Percentiles rank a stretch among this genome's conserved stretches.
Evolutionary conservation across 2,797 vertebrate genomes (phyloP).

Genomic region (Staurois parvus): DNA sequence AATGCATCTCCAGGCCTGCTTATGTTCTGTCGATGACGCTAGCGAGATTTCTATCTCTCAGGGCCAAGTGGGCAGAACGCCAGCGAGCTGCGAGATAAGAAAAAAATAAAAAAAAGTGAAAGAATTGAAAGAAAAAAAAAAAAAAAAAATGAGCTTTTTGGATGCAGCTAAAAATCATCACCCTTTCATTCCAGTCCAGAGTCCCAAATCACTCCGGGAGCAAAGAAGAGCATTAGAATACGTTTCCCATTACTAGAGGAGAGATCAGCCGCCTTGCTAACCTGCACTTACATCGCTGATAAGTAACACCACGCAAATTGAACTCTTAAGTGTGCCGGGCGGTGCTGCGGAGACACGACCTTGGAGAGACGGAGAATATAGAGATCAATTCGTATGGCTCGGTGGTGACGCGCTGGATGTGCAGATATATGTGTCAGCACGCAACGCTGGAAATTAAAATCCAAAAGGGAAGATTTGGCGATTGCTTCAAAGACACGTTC

Average conservation of each 20-base stretch:
- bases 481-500: background rate
- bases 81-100: constrained; percentile 16
- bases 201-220: constrained; percentile 59
- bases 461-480: background rate
- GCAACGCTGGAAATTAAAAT: background rate
- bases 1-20: constrained; percentile 23
- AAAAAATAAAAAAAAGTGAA: background rate
- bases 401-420: constrained; percentile 3
- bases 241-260: constrained; percentile 66
- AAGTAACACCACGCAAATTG: constrained; percentile 69
- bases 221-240: constrained; percentile 65
- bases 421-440: constrained; percentile 22
- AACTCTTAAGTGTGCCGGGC: constrained; percentile 67
- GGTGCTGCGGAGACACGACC: constrained; percentile 67
- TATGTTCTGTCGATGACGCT: constrained; percentile 19
- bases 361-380: constrained; percentile 68
- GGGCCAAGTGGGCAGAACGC: constrained; percentile 48
- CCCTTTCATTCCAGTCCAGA: constrained; percentile 10
- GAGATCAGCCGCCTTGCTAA: constrained; percentile 55
- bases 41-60: constrained; percentile 52
- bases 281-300: constrained; percentile 64
- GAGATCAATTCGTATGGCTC: constrained; percentile 70
- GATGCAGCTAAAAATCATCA: constrained; percentile 39
- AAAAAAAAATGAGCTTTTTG: constrained; percentile 40
- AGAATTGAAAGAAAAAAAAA: no score